Evolutionary conservation across 2,797 vertebrate genomes (phyloP).

Genomic region (Rhinella marina): DNA sequence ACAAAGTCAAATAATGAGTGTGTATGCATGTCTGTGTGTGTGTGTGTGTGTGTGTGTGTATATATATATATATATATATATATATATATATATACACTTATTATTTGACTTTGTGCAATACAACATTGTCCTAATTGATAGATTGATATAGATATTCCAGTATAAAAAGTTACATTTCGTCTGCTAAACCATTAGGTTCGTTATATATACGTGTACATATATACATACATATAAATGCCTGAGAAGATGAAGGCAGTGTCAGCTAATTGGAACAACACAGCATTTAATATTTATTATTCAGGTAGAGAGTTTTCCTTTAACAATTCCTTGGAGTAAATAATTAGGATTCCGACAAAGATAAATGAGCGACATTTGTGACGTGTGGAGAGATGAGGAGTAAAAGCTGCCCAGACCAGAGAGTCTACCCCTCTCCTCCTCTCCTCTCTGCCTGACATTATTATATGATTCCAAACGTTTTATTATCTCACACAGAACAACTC

Average conservation of each 20-base stretch:
- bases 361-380: conserved; percentile 91
- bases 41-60: not conserved
- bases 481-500: conserved; percentile 26
- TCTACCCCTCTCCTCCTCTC: conserved; percentile 5
- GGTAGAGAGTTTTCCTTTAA: conserved; percentile 70
- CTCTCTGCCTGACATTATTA: conserved; percentile 33
- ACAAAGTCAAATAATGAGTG: not conserved
- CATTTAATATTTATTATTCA: conserved; percentile 89
- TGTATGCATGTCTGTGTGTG: not conserved
- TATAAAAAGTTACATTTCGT: not conserved
- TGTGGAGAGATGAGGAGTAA: conserved; percentile 82
- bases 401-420: conserved; percentile 62
- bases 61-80: not conserved
- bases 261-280: conserved; percentile 83
- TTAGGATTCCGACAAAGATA: conserved; percentile 92
- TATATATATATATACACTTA: not conserved
- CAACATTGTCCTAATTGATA: not conserved
- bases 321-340: conserved; percentile 94
- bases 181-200: not conserved
- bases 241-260: conserved; percentile 53
- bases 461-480: conserved; percentile 38
- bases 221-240: not conserved
- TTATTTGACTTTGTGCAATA: not conserved
- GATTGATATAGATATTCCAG: no score
- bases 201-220: not conserved